phyloP scores from a whole-genome alignment of 2,888 invertebrate genomes.

The Linhomoeus sp. region DNA sequence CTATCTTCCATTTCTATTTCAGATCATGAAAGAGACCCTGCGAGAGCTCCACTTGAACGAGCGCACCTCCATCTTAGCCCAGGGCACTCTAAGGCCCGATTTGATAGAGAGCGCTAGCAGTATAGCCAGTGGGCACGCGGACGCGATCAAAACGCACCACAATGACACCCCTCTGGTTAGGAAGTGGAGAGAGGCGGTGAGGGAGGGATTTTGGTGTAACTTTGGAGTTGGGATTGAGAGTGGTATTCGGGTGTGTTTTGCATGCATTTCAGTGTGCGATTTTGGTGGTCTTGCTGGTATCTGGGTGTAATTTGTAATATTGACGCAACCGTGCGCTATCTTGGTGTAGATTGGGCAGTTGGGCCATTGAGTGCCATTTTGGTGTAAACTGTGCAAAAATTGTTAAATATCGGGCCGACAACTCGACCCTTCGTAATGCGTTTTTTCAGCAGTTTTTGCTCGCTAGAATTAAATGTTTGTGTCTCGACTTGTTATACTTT shows the following conservation, averaged over 20 bases:
- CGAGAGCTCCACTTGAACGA: conserved; percentile 53
- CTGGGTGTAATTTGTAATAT: no score
- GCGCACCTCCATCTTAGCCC: conserved; percentile 44
- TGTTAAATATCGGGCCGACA: no score
- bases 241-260: background rate
- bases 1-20: no score
- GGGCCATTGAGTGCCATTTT: no score
- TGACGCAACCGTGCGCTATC: no score
- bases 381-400: no score
- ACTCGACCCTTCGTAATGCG: no score
- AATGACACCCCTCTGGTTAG: conserved; percentile 90
- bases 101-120: conserved; percentile 88
- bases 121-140: conserved; percentile 61
- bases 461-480: background rate
- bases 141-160: conserved; percentile 96
- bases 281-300: no score
- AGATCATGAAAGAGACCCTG: no score
- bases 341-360: background rate
- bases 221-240: background rate
- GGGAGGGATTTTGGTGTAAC: background rate
- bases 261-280: no score
- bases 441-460: background rate
- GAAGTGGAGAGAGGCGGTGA: conserved; percentile 39
- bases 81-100: conserved; percentile 77
- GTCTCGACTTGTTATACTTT: background rate